A percentile compares a stretch with the other conserved stretches of the same genome.
phyloP scores from a whole-genome alignment of 2,113 vertebrate species.

The Platysternon megacephalum region DNA sequence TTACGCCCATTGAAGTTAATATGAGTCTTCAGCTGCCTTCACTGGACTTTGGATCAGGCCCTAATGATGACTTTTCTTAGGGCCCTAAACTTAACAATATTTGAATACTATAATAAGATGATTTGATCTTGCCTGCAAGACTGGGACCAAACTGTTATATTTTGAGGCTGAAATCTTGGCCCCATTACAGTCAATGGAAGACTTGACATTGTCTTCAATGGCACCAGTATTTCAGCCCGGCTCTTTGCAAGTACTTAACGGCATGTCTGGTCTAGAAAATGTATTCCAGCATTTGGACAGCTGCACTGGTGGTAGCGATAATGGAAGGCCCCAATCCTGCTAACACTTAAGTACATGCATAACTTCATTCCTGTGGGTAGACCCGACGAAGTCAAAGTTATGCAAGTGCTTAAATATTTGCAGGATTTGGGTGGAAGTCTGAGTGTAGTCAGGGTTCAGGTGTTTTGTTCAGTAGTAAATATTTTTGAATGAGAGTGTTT shows the following conservation, averaged over 20 bases:
- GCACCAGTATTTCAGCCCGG: not conserved
- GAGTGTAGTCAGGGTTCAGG: not conserved
- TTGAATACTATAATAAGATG: not conserved
- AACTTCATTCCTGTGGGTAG: not conserved
- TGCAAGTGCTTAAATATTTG: not conserved
- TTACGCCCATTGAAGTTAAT: too few relatives aligned
- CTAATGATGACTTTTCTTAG: not conserved
- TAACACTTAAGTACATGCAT: not conserved
- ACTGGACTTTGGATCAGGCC: not conserved
- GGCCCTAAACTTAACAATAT: not conserved
- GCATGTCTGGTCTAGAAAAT: not conserved
- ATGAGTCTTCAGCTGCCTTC: not conserved
- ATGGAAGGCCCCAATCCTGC: not conserved
- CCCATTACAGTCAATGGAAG: not conserved
- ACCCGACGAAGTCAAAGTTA: not conserved
- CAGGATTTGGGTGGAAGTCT: not conserved
- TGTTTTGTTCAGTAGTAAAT: not conserved
- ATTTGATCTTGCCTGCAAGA: not conserved
- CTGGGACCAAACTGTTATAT: rapidly evolving
- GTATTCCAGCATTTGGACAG: not conserved
- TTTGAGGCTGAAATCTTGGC: not conserved
- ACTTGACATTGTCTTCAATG: rapidly evolving
- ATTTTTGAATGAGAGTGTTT: not conserved
- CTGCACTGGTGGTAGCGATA: rapidly evolving
- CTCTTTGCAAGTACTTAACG: not conserved